These are phyloP conservation scores for Lepidochrysops patricia DNA, from an alignment of 2,888 invertebrate species.

Conservation along the genomic window DNA sequence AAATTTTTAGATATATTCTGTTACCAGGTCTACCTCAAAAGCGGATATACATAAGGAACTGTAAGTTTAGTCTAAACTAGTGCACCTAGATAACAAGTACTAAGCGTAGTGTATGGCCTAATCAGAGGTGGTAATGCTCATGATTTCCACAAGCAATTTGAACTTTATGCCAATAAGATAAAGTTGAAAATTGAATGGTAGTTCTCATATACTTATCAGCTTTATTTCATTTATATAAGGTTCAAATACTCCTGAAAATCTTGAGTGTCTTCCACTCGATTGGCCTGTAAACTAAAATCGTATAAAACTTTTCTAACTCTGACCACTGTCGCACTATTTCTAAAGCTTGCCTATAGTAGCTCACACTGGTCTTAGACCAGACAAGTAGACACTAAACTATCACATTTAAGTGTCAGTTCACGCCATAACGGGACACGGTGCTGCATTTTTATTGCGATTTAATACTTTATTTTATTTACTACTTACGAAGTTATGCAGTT, in stretches of 20 bases:
- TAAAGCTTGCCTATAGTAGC: not conserved
- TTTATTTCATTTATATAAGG: not conserved
- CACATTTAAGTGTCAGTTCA: too few species aligned
- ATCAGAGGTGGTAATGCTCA: too few species aligned
- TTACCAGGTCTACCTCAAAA: conserved; percentile 12
- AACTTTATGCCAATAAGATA: not conserved
- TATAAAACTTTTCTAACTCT: not conserved
- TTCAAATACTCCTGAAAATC: not conserved
- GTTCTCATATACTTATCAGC: not conserved
- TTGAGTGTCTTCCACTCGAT: not conserved
- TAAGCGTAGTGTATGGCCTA: not conserved
- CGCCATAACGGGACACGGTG: too few species aligned
- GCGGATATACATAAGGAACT: conserved; percentile 13
- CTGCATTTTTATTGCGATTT: too few species aligned
- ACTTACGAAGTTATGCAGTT: too few species aligned
- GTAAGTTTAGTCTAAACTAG: not conserved
- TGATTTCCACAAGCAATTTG: too few species aligned
- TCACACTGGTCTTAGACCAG: not conserved
- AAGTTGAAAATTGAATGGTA: not conserved
- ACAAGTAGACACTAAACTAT: not conserved
- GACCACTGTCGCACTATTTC: not conserved
- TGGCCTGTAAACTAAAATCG: not conserved
- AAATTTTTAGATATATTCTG: not conserved
- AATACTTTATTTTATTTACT: too few species aligned
- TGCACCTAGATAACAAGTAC: conserved; percentile 10